Base-by-base conservation (phyloP, 2,888 invertebrate species). In the Ennomos erosarius region DNA sequence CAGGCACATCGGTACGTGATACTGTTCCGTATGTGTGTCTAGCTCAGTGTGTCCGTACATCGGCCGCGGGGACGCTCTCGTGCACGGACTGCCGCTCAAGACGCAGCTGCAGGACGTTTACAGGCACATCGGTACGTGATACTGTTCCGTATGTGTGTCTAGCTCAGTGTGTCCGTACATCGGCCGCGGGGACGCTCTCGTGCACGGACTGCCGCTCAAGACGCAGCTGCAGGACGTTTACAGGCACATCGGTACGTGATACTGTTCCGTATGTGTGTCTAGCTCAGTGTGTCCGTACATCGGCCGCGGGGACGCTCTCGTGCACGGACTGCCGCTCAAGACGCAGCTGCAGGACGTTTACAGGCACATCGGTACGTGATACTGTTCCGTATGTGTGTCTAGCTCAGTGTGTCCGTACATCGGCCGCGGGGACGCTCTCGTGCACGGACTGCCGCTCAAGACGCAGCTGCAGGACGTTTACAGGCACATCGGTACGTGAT, bases 31-130 rank as follows among this genome's bases (percentile, higher is more conserved):
- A 16, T 16, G 16, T 16, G 16, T 16, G 1, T 12, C 34, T 5
- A 11, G 6, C 26, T 26, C 26, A 26, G 26, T 26, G 26, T 26
- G 26, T 16, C 1, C 95, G 68, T 89, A 82, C 40, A 94, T 96
- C 45, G 93, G 16, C 10, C 59, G 54, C 36, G 68, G 68, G 2
- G 64, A 60, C 33, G 68, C 65, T 0, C 53, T 92, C 88, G 94
- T 97, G 8, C 93, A 94, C 75, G 94, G 94, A 0, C 78, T 86
- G 10, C 90, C 88, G 48, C 70, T 94, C 59, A 88, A 93, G 67
- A 86, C 84, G 1, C 80, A 93, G n/a, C 82, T 95, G 73, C 93
- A 93, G 65, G 79, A 90, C 10, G 94, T 95, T 8, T 94, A 95
- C 70, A 87, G 92, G 49, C 86, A 88, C 54, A 94, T 95, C 52